Evolutionary conservation across 2,888 invertebrate species (phyloP).

Genomic region (Eledona agricola): DNA sequence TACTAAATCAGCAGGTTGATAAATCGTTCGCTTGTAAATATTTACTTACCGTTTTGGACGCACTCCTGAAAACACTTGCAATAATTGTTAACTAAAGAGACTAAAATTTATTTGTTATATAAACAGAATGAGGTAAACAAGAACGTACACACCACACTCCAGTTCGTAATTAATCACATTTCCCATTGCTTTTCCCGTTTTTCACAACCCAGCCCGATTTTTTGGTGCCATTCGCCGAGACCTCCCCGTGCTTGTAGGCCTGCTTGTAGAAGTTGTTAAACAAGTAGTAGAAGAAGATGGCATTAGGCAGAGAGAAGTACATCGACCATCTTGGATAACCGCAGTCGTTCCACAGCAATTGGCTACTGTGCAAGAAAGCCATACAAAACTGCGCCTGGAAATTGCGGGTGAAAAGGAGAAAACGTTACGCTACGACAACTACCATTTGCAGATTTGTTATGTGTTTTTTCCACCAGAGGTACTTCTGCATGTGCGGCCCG

Average conservation of each 20-base stretch:
- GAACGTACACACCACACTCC: too few species aligned
- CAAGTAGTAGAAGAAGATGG: constrained; percentile 90
- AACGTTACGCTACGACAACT: constrained; percentile 43
- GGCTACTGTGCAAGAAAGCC: constrained; percentile 86
- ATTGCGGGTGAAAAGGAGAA: constrained; percentile 44
- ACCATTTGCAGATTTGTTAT: constrained; percentile 84
- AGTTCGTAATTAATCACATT: too few species aligned
- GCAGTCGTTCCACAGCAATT: constrained; percentile 86
- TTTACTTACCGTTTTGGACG: too few species aligned
- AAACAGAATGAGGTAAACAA: too few species aligned
- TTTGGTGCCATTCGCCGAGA: not conserved
- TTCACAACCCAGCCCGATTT: too few species aligned
- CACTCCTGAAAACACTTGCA: too few species aligned
- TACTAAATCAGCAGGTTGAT: too few species aligned
- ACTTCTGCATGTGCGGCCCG: constrained; percentile 77
- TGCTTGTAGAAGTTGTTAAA: constrained; percentile 92
- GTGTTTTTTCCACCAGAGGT: constrained; percentile 86
- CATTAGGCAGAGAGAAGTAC: constrained; percentile 86
- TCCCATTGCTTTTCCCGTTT: constrained; percentile 1
- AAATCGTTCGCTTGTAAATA: too few species aligned
- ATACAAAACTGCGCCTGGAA: constrained; percentile 89
- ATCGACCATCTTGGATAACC: constrained; percentile 87
- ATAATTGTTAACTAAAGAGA: too few species aligned
- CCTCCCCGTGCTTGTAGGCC: constrained; percentile 65
- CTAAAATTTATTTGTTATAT: too few species aligned